Evolutionary conservation across 2,797 vertebrate genomes (phyloP).

Genomic region (Anniella stebbinsi): DNA sequence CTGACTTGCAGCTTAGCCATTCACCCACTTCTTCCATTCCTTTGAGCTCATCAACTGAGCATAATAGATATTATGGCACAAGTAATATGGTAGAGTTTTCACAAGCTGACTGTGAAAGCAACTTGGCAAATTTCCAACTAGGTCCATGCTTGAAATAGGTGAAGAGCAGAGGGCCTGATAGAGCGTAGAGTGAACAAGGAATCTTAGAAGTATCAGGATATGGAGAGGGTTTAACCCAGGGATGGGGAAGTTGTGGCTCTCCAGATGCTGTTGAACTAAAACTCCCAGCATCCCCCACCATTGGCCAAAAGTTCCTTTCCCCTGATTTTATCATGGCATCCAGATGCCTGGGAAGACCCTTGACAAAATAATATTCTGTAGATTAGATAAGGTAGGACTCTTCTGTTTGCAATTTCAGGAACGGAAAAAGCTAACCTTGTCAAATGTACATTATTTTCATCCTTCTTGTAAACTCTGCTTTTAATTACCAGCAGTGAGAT

Average conservation of each 20-base stretch:
- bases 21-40: background rate
- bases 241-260: background rate
- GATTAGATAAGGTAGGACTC: background rate
- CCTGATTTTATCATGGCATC: background rate
- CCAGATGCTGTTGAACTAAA: too few relatives aligned
- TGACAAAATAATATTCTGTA: background rate
- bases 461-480: background rate
- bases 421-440: background rate
- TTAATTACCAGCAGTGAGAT: background rate
- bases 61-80: slow-evolving; percentile 10
- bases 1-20: slow-evolving; percentile 5
- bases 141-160: background rate
- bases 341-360: background rate
- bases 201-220: background rate
- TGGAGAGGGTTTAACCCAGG: too few relatives aligned
- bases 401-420: background rate
- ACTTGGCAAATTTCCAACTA: background rate
- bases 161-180: background rate
- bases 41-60: background rate
- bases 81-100: background rate
- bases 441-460: background rate
- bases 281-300: too few relatives aligned
- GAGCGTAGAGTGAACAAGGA: background rate
- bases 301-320: too few relatives aligned
- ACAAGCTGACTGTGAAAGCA: background rate